Evolutionary conservation across 2,888 invertebrate species (phyloP), one percentile per base, ranked within the genome.

Genomic region (Acleris emargana): DNA sequence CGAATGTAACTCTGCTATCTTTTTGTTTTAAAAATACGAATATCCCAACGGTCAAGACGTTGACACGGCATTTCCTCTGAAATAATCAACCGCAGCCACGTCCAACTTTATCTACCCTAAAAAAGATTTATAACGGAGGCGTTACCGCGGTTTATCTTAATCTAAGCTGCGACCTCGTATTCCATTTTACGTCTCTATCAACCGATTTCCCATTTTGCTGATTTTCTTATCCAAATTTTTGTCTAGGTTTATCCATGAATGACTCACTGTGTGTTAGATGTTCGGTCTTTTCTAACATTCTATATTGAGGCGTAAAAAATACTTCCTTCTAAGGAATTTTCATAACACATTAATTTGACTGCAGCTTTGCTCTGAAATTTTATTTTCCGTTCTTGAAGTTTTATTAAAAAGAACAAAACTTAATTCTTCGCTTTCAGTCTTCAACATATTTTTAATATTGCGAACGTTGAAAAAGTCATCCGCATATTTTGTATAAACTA

Each of bases 91-190:
- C 75, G 72, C 68, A 64, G 69, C 77, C 83, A 84, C 84, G 86
- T 85, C 85, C 77, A 72, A 70, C 73, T 77, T 81, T 84, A 86
- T 86, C 86, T 83, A 77, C 76, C 78, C 77, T 75, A 64, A 73
- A 77, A 74, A 79, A 84, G 86, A 86, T 87, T 86, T 85, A 86
- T 79, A 84, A 81, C 82, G 71, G 72, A 76, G 78, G 82, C 80
- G 81, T 79, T 77, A 78, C 81, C 76, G 71, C 79, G 74, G 79
- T 86, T 85, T 85, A 85, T 86, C 85, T 87, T 83, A 82, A 86
- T 86, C 85, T 84, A 72, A 72, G 73, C 64, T 58, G 68, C 73
- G 77, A 57, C 67, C 59, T 42, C 59, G 42, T 59, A 64, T 59
- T 64, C 58, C 49, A 78, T 79, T 78, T 80, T 81, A 80, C 81